Evolutionary conservation across 2,888 invertebrate species (phyloP), one percentile per base, ranked within the genome.

Genomic region (Lymantria dispar): DNA sequence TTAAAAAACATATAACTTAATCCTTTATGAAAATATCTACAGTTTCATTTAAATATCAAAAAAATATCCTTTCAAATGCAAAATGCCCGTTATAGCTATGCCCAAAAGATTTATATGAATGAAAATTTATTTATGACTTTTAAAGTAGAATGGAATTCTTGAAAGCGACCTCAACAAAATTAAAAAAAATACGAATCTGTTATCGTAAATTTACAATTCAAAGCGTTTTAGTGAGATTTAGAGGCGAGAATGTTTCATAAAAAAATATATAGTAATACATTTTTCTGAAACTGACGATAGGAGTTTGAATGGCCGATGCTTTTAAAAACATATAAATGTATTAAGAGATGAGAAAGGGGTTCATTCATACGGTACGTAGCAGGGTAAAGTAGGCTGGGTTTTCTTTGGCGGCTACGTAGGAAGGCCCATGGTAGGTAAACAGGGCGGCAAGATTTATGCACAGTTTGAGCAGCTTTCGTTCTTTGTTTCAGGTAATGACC

Each of bases 401-500:
- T 88, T 88, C 83, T 87, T 88, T 87, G 80, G 80, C 75, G 75
- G 74, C 73, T 75, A 80, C 76, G 80, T 80, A 83, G 83, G 80
- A 78, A 84, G 80, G 78, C 74, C 78, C 76, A 78, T 69, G 79
- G 85, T 81, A 72, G 77, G 87, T 84, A 90, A 89, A 91, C 90
- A 91, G 69, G 71, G 74, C 76, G 83, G 78, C 80, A 77, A 83
- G 88, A 86, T 90, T 87, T 88, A 89, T 86, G 85, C 86, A 80
- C 77, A 83, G 87, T 82, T 87, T 87, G 81, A 89, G 86, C 83
- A 75, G 83, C 83, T 79, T 85, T 85, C 82, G 74, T 79, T 83
- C 87, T 91, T 91, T 91, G 91, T 91, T 85, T 67, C 85, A 87
- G 87, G 90, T 91, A 91, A 91, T 90, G 90, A 90, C 87, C 88